Evolutionary conservation across 1,140 invertebrate genomes (phyloP).

Genomic region (Notospermus geniculatus): DNA sequence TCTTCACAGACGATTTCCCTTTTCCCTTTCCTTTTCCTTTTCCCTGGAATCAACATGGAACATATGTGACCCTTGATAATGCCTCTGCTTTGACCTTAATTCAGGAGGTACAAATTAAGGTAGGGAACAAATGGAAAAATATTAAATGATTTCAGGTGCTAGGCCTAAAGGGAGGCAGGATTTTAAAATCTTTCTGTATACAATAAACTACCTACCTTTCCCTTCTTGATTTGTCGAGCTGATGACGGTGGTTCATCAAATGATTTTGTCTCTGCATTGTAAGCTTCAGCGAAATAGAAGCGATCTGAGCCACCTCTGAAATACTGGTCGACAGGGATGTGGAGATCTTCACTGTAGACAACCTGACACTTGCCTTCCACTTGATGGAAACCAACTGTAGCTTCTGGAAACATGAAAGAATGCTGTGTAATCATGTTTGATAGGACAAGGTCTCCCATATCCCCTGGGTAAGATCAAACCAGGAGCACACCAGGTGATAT

Average conservation of each 20-base stretch:
- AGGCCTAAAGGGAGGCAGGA: too few relatives aligned
- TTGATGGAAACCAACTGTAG: slow-evolving; percentile 56
- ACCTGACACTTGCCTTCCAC: slow-evolving; percentile 68
- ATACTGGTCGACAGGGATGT: slow-evolving; percentile 63
- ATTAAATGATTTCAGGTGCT: too few relatives aligned
- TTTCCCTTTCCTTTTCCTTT: slow-evolving; percentile 68
- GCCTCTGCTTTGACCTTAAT: too few relatives aligned
- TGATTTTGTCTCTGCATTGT: slow-evolving; percentile 62
- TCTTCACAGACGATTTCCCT: slow-evolving; percentile 59
- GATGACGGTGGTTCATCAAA: slow-evolving; percentile 66
- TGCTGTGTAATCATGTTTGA: not conserved
- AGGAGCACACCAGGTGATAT: too few relatives aligned
- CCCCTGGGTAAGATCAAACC: not conserved
- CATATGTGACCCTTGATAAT: not conserved
- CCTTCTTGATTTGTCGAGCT: slow-evolving; percentile 61
- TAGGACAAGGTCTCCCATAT: not conserved
- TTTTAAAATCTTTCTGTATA: too few relatives aligned
- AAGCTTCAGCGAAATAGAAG: slow-evolving; percentile 74
- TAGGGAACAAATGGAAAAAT: too few relatives aligned
- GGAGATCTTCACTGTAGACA: slow-evolving; percentile 59
- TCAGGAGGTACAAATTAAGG: too few relatives aligned
- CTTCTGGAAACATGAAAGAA: slow-evolving; percentile 55
- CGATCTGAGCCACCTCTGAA: slow-evolving; percentile 65
- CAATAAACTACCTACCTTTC: slow-evolving; percentile 59
- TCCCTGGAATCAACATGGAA: slow-evolving; percentile 25